Percentiles rank a stretch among this genome's conserved stretches.
Conservation (phyloP, 2,888 invertebrate species). For the Icerya purchasi region DNA sequence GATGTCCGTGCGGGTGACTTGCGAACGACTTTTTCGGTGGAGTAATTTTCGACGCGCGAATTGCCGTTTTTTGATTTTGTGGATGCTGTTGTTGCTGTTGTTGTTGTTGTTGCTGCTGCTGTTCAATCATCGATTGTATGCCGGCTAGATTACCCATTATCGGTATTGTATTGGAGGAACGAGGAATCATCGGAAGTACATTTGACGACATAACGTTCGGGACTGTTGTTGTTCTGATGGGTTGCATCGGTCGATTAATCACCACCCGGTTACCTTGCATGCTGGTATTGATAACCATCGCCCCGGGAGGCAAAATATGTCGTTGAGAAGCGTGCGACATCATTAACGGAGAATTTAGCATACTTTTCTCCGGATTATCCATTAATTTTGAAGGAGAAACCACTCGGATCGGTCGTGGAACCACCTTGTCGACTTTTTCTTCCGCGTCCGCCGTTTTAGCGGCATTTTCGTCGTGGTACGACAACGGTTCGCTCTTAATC, state of each 20-base stretch:
- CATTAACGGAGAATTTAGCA: not conserved
- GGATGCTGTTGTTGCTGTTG: not conserved
- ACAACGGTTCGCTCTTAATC: constrained; percentile 3
- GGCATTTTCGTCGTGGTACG: not conserved
- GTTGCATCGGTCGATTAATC: constrained; percentile 18
- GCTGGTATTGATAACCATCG: not conserved
- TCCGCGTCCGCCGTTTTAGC: not conserved
- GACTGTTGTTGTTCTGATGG: not conserved
- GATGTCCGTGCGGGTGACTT: not conserved
- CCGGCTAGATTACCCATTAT: not conserved
- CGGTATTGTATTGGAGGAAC: not conserved
- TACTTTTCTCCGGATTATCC: constrained; percentile 10
- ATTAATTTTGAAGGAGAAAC: constrained; percentile 17
- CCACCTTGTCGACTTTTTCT: no score
- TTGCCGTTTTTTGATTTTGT: no score
- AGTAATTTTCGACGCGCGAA: not conserved
- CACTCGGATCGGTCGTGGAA: constrained; percentile 14
- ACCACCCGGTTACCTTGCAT: constrained; percentile 19
- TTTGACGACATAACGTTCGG: not conserved
- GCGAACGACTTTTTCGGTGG: not conserved
- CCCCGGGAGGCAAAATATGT: not conserved
- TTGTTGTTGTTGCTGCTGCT: not conserved
- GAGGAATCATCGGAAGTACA: not conserved
- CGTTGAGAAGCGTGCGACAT: not conserved
- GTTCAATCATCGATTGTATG: constrained; percentile 23